phyloP scores from a whole-genome alignment of 2,888 invertebrate species.

The Oxyteleia sp. region DNA sequence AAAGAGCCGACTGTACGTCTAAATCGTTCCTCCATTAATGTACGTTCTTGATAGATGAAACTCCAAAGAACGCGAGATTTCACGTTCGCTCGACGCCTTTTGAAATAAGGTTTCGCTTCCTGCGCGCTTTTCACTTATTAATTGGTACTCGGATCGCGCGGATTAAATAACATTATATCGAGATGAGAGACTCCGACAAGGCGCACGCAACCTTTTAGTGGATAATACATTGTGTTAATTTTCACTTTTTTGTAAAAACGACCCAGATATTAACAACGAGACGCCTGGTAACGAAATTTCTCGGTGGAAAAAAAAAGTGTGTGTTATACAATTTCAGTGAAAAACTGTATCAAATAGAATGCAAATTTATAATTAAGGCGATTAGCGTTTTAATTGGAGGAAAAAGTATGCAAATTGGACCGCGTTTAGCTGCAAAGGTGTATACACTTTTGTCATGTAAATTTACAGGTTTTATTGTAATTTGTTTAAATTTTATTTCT shows the following conservation, averaged over 20 bases:
- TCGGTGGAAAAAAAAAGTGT: too few species aligned
- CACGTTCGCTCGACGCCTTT: conserved; percentile 61
- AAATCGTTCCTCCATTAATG: too few species aligned
- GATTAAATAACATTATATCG: conserved; percentile 71
- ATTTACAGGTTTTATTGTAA: too few species aligned
- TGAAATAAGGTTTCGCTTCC: conserved; percentile 73
- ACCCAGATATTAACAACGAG: conserved; percentile 26
- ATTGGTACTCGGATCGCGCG: conserved; percentile 67
- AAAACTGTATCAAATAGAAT: too few species aligned
- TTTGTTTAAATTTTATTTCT: too few species aligned
- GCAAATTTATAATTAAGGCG: too few species aligned
- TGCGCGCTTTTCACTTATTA: conserved; percentile 76
- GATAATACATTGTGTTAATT: conserved; percentile 42
- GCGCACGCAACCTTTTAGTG: conserved; percentile 46
- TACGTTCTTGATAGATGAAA: conserved; percentile 26
- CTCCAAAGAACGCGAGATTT: conserved; percentile 46
- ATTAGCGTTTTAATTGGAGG: too few species aligned
- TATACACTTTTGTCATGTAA: too few species aligned
- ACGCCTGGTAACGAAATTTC: not conserved
- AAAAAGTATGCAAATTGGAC: too few species aligned
- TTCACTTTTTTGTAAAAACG: conserved; percentile 52
- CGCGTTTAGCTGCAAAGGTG: too few species aligned
- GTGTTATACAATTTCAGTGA: too few species aligned
- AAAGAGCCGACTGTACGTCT: too few species aligned
- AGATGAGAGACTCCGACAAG: conserved; percentile 61